phyloP scores from a whole-genome alignment of 2,113 vertebrate species.

The Nyctereutes procyonoides region DNA sequence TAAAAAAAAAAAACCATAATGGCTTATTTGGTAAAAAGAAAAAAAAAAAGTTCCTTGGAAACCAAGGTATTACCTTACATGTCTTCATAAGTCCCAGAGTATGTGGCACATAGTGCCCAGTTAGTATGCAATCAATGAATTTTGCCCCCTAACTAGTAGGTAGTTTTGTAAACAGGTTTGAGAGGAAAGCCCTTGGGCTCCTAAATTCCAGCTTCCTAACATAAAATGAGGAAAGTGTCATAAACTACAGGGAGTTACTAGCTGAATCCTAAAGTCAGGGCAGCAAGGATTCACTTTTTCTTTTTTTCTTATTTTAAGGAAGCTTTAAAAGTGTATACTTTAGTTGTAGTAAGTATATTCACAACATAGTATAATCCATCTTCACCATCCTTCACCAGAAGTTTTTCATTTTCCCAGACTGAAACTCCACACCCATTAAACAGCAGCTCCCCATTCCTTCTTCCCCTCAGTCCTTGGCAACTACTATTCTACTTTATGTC shows the following conservation, averaged over 20 bases:
- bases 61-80: not conserved
- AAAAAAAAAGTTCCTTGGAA: slow-evolving; percentile 24
- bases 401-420: not conserved
- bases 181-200: slow-evolving; percentile 7
- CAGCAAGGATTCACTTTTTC: not conserved
- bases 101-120: not conserved
- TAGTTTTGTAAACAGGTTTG: not conserved
- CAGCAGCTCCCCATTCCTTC: not conserved
- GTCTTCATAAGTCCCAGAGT: slow-evolving; percentile 16
- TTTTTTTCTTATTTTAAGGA: not conserved
- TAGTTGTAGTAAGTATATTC: not conserved
- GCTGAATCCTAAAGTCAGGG: not conserved
- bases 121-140: not conserved
- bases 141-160: not conserved
- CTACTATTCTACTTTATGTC: not conserved
- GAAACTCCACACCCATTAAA: not conserved
- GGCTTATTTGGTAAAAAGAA: too few relatives aligned
- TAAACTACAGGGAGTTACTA: not conserved
- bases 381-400: not conserved
- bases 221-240: not conserved
- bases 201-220: not conserved
- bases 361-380: not conserved
- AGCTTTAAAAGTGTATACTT: not conserved
- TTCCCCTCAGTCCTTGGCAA: not conserved
- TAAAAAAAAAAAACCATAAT: too few relatives aligned